These are phyloP conservation scores for Cataglyphis cursor DNA, from an alignment of 2,888 invertebrate species.

Conservation along the genomic window DNA sequence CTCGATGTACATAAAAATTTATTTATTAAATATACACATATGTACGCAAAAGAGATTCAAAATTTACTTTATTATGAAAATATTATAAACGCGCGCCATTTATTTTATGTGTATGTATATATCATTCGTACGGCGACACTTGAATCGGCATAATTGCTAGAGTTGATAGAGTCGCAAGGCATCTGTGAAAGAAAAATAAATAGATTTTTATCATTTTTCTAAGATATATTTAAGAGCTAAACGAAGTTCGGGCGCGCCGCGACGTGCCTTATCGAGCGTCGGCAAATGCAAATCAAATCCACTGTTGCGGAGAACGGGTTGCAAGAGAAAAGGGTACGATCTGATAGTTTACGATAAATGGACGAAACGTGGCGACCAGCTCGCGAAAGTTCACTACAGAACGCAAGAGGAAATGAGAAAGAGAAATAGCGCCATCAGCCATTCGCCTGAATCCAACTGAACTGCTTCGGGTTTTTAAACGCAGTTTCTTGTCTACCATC, in stretches of 20 bases:
- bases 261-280: slow-evolving; percentile 75
- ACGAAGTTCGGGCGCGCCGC: slow-evolving; percentile 39
- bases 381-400: slow-evolving; percentile 48
- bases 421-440: slow-evolving; percentile 23
- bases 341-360: slow-evolving; percentile 74
- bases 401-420: slow-evolving; percentile 20
- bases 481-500: neutral
- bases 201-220: neutral
- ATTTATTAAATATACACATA: neutral
- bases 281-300: slow-evolving; percentile 76
- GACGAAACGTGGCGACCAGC: slow-evolving; percentile 68
- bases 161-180: neutral
- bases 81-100: too few species aligned
- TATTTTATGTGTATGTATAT: too few species aligned
- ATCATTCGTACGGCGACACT: too few species aligned
- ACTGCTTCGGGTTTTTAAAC: slow-evolving; percentile 46
- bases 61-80: neutral
- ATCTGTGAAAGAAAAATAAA: neutral
- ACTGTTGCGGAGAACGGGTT: slow-evolving; percentile 54
- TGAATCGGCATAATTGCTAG: neutral
- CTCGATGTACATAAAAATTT: neutral
- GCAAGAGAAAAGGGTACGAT: slow-evolving; percentile 57
- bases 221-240: slow-evolving; percentile 17
- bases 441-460: slow-evolving; percentile 20
- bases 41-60: neutral